Evolutionary conservation across 2,113 vertebrate genomes (phyloP), one percentile per base, ranked within the genome.

Genomic region (Elanoides forficatus): DNA sequence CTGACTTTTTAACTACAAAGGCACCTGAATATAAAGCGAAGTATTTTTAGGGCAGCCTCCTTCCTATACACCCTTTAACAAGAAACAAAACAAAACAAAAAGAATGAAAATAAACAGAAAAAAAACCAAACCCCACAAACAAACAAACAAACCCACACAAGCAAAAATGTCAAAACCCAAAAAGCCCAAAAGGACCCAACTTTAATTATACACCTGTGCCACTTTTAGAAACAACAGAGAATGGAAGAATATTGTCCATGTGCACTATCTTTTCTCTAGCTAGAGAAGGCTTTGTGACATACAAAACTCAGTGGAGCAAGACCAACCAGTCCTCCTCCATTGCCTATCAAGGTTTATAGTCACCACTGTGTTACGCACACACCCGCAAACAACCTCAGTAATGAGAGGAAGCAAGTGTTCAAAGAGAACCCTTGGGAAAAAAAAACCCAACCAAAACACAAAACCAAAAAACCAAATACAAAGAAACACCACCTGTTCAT

Each of bases 301-400:
- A 45, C 14, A 36, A 14, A 67, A 3, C 29, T 52, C n/a, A 19
- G 65, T 1, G 2, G 68, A 94, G 73, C 92, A 76, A 56, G 92
- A 80, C 82, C 38, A 90, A 93, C 82, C 88, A 93, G 96, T 87
- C 86, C 80, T 96, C 36, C 43, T 36, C 65, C 93, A 74, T 2
- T 15, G 8, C 72, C 86, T 50, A 3, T 14, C 59, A 15, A 53
- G 71, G 68, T 13, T 23, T 13, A 12, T 1, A 67, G 58, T 21
- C 82, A 76, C 40, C 63, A 15, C 38, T 2, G 17, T 2, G 2
- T 12, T 53, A 23, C 45, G 67, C 78, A 23, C 45, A 72, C 78
- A 32, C 60, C n/a, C 2, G 1, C 81, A 22, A 55, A 66, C 42
- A 38, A 29, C 55, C 71, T 22, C 63, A 11, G 53, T 15, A 56